Evolutionary conservation across 2,797 vertebrate genomes (phyloP), one percentile per base, ranked within the genome.

Genomic region (Gobionotothen gibberifrons): DNA sequence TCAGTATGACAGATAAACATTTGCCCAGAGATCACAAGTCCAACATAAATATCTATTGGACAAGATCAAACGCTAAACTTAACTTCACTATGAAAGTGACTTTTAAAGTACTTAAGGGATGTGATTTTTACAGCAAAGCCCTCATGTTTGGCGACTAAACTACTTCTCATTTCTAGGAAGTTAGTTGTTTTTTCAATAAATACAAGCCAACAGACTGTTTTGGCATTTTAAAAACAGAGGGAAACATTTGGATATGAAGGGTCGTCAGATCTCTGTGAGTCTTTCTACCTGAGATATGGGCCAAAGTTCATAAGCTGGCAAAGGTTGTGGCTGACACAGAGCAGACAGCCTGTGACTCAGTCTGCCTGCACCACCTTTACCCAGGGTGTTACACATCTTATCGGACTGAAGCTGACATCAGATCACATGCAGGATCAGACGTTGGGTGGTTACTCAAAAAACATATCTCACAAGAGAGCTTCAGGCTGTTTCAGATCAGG

Each of bases 291-390:
- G 71, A 74, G 67, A 91, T 89, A 83, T 73, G 59, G 83, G 87
- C 55, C 81, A 89, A 86, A 92, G 87, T 88, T 92, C 84, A 87
- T 19, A 69, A 71, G 76, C 36, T 59, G 73, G 74, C 78, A 53
- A 64, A 76, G 58, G 56, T 61, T 60, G 83, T 29, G 67, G 46
- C 66, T 79, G 85, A 79, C 54, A 60, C 39, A 39, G 51, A 78
- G 71, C 77, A 85, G 79, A 79, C 62, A 40, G 63, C 49, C 67
- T 19, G 57, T 17, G 64, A 70, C 51, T 36, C 32, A 65, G 55
- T 62, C 76, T 60, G 74, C 75, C 77, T 47, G 9, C 64, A 42
- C 40, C 29, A 47, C 55, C 60, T 75, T 58, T 40, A 68, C 63
- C 58, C 3, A 36, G 1, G 51, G 46, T 16, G 17, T 44, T 19